Evolutionary conservation across 2,888 invertebrate species (phyloP).

Genomic region (Baccha elongata): DNA sequence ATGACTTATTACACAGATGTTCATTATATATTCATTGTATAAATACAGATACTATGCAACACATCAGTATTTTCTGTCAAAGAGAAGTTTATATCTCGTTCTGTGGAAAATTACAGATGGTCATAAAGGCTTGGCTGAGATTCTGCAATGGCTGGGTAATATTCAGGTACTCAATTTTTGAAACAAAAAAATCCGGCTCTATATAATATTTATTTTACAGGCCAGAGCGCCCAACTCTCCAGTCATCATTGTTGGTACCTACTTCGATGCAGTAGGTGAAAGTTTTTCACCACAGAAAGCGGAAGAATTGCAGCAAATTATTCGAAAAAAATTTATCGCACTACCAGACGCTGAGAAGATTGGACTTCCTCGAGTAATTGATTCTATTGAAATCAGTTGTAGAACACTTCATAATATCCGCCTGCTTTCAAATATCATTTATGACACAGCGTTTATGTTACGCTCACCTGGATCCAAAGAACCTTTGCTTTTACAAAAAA

Average conservation of each 20-base stretch:
- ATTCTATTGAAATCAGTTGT: slow-evolving; percentile 94
- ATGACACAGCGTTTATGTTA: slow-evolving; percentile 95
- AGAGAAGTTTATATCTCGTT: slow-evolving; percentile 96
- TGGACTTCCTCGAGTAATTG: slow-evolving; percentile 95
- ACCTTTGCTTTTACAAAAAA: slow-evolving; percentile 94
- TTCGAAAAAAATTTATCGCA: slow-evolving; percentile 93
- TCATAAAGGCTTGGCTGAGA: slow-evolving; percentile 92
- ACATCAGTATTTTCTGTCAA: slow-evolving; percentile 98
- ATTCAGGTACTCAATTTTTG: slow-evolving; percentile 84
- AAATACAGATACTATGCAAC: slow-evolving; percentile 94
- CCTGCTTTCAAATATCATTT: slow-evolving; percentile 94
- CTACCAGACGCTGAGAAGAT: slow-evolving; percentile 98
- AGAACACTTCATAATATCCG: slow-evolving; percentile 95
- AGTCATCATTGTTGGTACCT: slow-evolving; percentile 97
- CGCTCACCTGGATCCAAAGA: slow-evolving; percentile 96
- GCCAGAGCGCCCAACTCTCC: slow-evolving; percentile 98
- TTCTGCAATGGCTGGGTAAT: slow-evolving; percentile 97
- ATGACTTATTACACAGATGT: slow-evolving; percentile 12
- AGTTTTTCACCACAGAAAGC: slow-evolving; percentile 81
- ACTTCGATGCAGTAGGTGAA: slow-evolving; percentile 91
- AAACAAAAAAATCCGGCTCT: not conserved
- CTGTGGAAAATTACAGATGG: slow-evolving; percentile 98
- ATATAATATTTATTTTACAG: slow-evolving; percentile 74
- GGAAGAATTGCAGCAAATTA: slow-evolving; percentile 93
- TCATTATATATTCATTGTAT: not conserved